A percentile compares a stretch with the other conserved stretches of the same genome.
Evolutionary conservation across 2,113 vertebrate species (phyloP).

Genomic region (Phrynosoma platyrhinos): DNA sequence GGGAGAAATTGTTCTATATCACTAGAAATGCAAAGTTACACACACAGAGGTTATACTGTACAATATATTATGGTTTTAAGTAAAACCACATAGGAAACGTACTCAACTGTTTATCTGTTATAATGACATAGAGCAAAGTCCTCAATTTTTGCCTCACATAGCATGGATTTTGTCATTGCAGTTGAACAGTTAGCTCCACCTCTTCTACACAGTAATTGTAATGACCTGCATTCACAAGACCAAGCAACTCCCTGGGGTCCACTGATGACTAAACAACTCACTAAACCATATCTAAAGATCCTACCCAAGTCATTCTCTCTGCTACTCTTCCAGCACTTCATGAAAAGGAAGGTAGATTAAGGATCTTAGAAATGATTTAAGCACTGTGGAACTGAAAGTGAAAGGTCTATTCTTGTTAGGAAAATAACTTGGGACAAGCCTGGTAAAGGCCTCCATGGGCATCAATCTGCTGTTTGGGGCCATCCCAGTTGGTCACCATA

Average conservation of each 20-base stretch:
- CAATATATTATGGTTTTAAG: background rate
- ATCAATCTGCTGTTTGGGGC: too few species aligned
- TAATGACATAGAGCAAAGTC: background rate
- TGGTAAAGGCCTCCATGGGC: background rate
- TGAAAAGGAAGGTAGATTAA: background rate
- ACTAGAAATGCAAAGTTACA: conserved; percentile 14
- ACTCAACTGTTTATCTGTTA: background rate
- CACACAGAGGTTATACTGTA: conserved; percentile 20
- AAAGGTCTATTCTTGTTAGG: background rate
- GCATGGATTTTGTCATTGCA: background rate
- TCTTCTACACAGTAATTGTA: background rate
- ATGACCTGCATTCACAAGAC: background rate
- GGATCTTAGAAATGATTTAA: background rate
- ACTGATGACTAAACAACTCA: background rate
- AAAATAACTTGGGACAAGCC: background rate
- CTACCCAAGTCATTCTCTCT: background rate
- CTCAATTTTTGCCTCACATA: conserved; percentile 9
- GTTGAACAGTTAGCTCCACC: background rate
- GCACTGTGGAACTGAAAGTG: background rate
- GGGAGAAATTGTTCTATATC: conserved; percentile 28
- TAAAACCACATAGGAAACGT: background rate
- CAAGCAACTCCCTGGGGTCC: background rate
- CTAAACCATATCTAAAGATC: background rate
- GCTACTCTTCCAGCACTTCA: background rate
- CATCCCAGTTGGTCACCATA: too few species aligned